A percentile compares a stretch with the other conserved stretches of the same genome.
These are phyloP conservation scores for Drosophila punjabiensis DNA, from an alignment of 1,140 invertebrate genomes.

Conservation along the genomic window DNA sequence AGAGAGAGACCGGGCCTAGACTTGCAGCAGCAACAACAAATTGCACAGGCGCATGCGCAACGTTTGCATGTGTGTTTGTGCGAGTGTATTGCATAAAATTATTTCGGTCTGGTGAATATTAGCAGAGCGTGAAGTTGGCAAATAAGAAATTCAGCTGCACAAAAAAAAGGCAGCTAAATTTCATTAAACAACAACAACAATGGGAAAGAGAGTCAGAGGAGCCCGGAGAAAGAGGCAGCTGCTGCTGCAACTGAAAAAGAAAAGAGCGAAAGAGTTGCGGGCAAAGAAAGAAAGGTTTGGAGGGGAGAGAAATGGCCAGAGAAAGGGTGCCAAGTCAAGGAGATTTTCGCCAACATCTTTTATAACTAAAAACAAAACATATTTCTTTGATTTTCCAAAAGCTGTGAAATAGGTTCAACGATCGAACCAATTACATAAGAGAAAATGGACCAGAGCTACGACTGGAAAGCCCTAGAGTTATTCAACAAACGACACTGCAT, in stretches of 20 bases:
- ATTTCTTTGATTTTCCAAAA: background rate
- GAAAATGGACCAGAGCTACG: background rate
- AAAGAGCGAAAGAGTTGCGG: constrained; percentile 9
- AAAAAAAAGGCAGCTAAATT: constrained; percentile 67
- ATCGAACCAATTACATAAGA: constrained; percentile 11
- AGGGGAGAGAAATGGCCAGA: background rate
- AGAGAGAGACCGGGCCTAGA: constrained; percentile 38
- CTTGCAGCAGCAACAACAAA: constrained; percentile 35
- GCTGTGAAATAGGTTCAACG: constrained; percentile 19
- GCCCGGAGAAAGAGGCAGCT: constrained; percentile 52
- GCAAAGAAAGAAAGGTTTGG: constrained; percentile 24
- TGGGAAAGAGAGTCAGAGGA: constrained; percentile 32
- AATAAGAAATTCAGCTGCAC: constrained; percentile 79
- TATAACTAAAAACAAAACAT: background rate
- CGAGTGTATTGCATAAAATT: constrained; percentile 84
- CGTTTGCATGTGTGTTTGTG: constrained; percentile 49
- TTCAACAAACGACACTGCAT: background rate
- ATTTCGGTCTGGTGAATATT: constrained; percentile 85
- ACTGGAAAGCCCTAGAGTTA: constrained; percentile 2
- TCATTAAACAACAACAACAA: constrained; percentile 70
- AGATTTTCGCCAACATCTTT: constrained; percentile 2
- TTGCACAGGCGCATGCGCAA: constrained; percentile 66
- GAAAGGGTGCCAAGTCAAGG: constrained; percentile 5
- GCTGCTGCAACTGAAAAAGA: constrained; percentile 25
- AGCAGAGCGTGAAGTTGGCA: constrained; percentile 85